A percentile compares a stretch with the other conserved stretches of the same genome.
These are phyloP conservation scores for Phodopus roborovskii DNA, from an alignment of 2,113 vertebrate species.

Conservation along the genomic window DNA sequence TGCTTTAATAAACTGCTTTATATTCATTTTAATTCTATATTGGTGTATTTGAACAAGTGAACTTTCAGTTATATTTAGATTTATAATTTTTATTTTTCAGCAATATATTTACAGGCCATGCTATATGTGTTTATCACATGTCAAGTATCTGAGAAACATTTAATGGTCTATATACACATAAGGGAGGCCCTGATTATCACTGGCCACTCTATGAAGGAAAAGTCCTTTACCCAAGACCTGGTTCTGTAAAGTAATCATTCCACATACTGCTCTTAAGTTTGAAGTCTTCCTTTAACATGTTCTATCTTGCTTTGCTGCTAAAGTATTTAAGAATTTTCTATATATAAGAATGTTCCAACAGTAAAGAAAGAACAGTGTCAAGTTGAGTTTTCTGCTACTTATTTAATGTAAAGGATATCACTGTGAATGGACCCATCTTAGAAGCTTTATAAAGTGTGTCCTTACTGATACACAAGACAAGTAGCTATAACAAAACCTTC, in stretches of 20 bases:
- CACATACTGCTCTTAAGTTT: neutral
- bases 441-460: neutral
- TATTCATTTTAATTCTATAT: neutral
- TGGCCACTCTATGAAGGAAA: constrained; percentile 95
- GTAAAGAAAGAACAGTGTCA: neutral
- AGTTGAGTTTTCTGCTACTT: neutral
- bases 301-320: neutral
- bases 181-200: constrained; percentile 95
- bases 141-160: constrained; percentile 95
- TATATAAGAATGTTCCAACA: neutral
- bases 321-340: constrained; percentile 18
- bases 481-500: neutral
- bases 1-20: no score
- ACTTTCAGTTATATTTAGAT: neutral
- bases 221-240: constrained; percentile 97
- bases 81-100: constrained; percentile 80
- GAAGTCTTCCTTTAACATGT: neutral
- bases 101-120: constrained; percentile 96
- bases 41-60: neutral
- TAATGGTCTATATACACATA: constrained; percentile 95
- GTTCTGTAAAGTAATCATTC: constrained; percentile 90
- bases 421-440: neutral
- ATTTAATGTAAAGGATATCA: neutral
- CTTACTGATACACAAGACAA: neutral
- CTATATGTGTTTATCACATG: constrained; percentile 97